Percentiles rank a stretch among this genome's conserved stretches.
Conservation (phyloP, 2,113 vertebrate genomes). For the Sinocyclocheilus anshuiensis region DNA sequence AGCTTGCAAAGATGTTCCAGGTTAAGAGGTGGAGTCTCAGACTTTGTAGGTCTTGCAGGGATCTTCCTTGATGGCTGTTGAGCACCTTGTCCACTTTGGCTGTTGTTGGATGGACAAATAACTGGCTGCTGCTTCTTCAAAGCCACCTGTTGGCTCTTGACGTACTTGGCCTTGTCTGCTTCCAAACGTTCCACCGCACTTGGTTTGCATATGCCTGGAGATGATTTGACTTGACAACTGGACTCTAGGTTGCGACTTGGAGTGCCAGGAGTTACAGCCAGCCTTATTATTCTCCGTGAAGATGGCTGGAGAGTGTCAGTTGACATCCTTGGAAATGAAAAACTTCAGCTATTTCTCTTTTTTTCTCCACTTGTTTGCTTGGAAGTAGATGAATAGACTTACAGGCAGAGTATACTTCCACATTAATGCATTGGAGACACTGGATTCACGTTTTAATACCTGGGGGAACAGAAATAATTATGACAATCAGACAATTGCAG, state of each 20-base stretch:
- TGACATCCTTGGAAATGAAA: slow-evolving; percentile 65
- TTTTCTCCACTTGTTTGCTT: neutral
- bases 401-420: neutral
- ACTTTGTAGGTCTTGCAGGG: slow-evolving; percentile 30
- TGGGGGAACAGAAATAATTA: neutral
- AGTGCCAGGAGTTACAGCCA: slow-evolving; percentile 67
- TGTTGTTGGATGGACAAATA: slow-evolving; percentile 60
- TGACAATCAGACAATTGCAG: neutral
- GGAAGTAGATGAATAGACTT: neutral
- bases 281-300: slow-evolving; percentile 53
- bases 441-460: neutral
- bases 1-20: slow-evolving; percentile 88
- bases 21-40: slow-evolving; percentile 73
- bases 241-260: slow-evolving; percentile 69
- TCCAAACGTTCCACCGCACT: slow-evolving; percentile 88
- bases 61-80: slow-evolving; percentile 71
- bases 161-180: slow-evolving; percentile 92
- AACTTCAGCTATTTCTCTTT: slow-evolving; percentile 6
- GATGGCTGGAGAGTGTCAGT: slow-evolving; percentile 64
- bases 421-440: neutral
- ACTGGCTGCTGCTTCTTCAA: slow-evolving; percentile 80
- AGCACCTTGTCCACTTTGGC: slow-evolving; percentile 62
- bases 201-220: slow-evolving; percentile 70
- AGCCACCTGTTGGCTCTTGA: slow-evolving; percentile 86
- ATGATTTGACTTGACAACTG: slow-evolving; percentile 61